Percentiles rank a stretch among this genome's conserved stretches.
phyloP scores from a whole-genome alignment of 2,797 vertebrate genomes.

The Sebastes diaconus region DNA sequence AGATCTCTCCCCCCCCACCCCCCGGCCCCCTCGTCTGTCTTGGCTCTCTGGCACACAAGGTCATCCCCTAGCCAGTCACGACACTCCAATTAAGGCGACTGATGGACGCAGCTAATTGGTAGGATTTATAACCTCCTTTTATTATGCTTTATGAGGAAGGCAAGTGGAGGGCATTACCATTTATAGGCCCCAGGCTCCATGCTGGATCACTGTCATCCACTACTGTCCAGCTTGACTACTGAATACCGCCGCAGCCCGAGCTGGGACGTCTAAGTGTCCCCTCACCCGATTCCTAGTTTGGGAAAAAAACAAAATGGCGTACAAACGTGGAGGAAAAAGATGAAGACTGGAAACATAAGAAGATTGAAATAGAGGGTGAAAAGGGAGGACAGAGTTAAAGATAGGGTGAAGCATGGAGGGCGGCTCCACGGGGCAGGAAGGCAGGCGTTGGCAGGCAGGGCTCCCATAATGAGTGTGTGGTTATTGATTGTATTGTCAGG shows the following conservation, averaged over 20 bases:
- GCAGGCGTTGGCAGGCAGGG: constrained; percentile 56
- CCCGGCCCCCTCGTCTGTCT: constrained; percentile 74
- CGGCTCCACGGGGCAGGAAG: constrained; percentile 47
- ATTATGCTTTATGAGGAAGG: constrained; percentile 87
- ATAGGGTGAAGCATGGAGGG: constrained; percentile 15
- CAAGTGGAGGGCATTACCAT: constrained; percentile 86
- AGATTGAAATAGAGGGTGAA: constrained; percentile 9
- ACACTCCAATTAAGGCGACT: constrained; percentile 87
- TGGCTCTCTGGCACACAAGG: constrained; percentile 81
- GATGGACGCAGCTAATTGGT: constrained; percentile 88
- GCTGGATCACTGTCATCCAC: constrained; percentile 75
- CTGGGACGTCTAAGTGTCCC: constrained; percentile 11
- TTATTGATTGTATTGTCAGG: constrained; percentile 88
- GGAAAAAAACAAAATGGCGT: not conserved
- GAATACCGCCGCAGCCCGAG: constrained; percentile 20
- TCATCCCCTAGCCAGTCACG: constrained; percentile 83
- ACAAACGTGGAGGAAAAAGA: not conserved
- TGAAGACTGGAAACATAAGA: not conserved
- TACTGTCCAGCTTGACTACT: constrained; percentile 52
- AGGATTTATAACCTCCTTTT: constrained; percentile 86
- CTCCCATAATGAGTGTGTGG: constrained; percentile 81
- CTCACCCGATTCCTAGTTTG: not conserved
- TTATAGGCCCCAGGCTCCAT: constrained; percentile 80
- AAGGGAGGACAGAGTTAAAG: constrained; percentile 25
- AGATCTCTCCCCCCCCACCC: constrained; percentile 50